These are phyloP conservation scores for Rhizoglyphus robini DNA, from an alignment of 1,140 invertebrate genomes.

Conservation along the genomic window DNA sequence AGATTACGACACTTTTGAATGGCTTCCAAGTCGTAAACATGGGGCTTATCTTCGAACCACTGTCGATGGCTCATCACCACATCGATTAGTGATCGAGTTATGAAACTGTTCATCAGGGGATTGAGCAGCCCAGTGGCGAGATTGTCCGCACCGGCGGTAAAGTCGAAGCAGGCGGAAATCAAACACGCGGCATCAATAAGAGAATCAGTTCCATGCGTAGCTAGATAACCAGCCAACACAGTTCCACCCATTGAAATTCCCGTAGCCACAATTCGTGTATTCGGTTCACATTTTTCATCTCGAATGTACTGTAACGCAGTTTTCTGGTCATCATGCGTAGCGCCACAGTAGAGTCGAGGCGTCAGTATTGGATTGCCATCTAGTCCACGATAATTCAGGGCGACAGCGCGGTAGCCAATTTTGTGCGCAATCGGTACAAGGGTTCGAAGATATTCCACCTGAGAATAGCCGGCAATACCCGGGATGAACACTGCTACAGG, in stretches of 20 bases:
- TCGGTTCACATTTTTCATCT: slow-evolving; percentile 37
- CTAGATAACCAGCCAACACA: slow-evolving; percentile 61
- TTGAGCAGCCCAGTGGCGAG: slow-evolving; percentile 62
- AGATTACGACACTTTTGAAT: slow-evolving; percentile 37
- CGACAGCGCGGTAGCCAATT: slow-evolving; percentile 42
- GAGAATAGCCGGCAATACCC: slow-evolving; percentile 55
- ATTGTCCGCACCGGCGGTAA: slow-evolving; percentile 51
- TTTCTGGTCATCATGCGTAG: slow-evolving; percentile 60
- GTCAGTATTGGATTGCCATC: slow-evolving; percentile 40
- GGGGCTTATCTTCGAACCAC: slow-evolving; percentile 43
- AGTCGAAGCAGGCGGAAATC: slow-evolving; percentile 67
- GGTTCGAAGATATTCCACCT: slow-evolving; percentile 66
- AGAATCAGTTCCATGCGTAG: slow-evolving; percentile 43
- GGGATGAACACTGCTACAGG: slow-evolving; percentile 71
- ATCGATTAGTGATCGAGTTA: slow-evolving; percentile 30
- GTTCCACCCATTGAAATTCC: slow-evolving; percentile 69
- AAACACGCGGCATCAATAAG: slow-evolving; percentile 54
- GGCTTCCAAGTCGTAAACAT: neutral
- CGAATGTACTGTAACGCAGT: slow-evolving; percentile 55
- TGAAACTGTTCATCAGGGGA: slow-evolving; percentile 54
- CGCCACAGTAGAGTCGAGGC: slow-evolving; percentile 63
- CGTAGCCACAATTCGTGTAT: slow-evolving; percentile 51
- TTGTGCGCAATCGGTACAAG: slow-evolving; percentile 46
- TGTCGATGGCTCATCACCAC: neutral
- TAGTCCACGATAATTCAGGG: slow-evolving; percentile 11